These are phyloP conservation scores for Myzus persicae DNA, from an alignment of 1,140 invertebrate genomes.

Conservation along the genomic window DNA sequence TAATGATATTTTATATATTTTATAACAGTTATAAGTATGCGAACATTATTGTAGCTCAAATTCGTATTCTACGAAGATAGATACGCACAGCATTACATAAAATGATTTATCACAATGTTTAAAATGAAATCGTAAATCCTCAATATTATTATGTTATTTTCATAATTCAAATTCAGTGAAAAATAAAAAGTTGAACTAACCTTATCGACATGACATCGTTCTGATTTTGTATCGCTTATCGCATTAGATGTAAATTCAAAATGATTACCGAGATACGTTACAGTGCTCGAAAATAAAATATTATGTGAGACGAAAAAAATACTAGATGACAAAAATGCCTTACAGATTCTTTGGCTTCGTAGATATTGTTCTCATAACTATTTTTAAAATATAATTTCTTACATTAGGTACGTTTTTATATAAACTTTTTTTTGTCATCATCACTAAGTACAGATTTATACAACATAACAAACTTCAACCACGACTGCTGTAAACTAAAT, in stretches of 20 bases:
- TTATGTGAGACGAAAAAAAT: too few species aligned
- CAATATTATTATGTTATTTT: too few species aligned
- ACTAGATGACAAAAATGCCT: too few species aligned
- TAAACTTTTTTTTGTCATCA: background rate
- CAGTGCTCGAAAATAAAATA: background rate
- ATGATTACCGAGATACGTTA: background rate
- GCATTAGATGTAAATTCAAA: too few species aligned
- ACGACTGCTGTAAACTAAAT: background rate
- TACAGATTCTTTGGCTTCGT: background rate
- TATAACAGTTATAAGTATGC: background rate
- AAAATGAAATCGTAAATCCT: too few species aligned
- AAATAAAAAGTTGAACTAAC: background rate
- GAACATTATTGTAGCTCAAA: background rate
- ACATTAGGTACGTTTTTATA: too few species aligned
- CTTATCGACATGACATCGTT: background rate
- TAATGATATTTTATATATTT: too few species aligned
- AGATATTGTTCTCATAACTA: background rate
- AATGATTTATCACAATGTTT: too few species aligned
- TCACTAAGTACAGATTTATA: too few species aligned
- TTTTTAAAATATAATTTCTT: background rate
- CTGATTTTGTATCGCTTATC: background rate
- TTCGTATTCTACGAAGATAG: background rate
- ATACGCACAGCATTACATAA: background rate
- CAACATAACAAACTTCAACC: background rate
- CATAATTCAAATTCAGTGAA: background rate